Base-by-base conservation (phyloP, 2,888 invertebrate genomes). In the Leptinotarsa juncta region DNA sequence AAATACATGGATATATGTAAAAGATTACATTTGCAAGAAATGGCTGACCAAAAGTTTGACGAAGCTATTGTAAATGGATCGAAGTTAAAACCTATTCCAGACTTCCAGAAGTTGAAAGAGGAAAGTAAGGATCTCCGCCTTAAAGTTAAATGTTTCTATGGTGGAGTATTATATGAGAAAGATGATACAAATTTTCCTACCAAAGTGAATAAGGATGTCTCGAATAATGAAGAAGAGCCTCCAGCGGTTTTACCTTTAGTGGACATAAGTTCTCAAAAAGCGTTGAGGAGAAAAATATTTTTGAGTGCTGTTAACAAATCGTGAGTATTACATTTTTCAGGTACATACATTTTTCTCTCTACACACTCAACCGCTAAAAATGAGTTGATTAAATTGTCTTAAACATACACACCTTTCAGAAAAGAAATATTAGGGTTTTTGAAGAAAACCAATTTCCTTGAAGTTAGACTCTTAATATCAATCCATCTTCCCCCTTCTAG, bases 281-380 rank as follows among this genome's bases (percentile, higher is more conserved):
- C 92, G 14, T 87, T 94, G 74, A 87, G 95, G 57, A 90, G 92
- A 80, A 90, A 91, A 86, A 93, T 95, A 84, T 92, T 94, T 16
- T 89, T 92, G 75, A 92, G 92, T 77, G 91, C 92, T 82, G 87
- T 94, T 62, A 91, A 91, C 82, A 92, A 90, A 89, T 90, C 91
- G 86, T 91, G 86, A 88, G 89, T 87, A 20, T 55, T 18, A 26
- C n/a, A 20, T 23, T 67, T 26, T 60, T 60, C 20, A 7, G 4
- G 20, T 15, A 26, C 60, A 42, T 42, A 12, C 14, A 10, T 60
- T 55, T 67, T 78, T 75, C 70, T 42, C 3, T 42, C 10, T 42
- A 10, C 10, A 10, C 7, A 10, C 10, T 3, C 42, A 32, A 12
- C 42, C 3, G 12, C 42, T 10, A 42, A 42, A 42, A 42, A 42